Percentiles rank a stretch among this genome's conserved stretches.
Evolutionary conservation across 1,140 invertebrate species (phyloP).

Genomic region (Drosophila parvula): DNA sequence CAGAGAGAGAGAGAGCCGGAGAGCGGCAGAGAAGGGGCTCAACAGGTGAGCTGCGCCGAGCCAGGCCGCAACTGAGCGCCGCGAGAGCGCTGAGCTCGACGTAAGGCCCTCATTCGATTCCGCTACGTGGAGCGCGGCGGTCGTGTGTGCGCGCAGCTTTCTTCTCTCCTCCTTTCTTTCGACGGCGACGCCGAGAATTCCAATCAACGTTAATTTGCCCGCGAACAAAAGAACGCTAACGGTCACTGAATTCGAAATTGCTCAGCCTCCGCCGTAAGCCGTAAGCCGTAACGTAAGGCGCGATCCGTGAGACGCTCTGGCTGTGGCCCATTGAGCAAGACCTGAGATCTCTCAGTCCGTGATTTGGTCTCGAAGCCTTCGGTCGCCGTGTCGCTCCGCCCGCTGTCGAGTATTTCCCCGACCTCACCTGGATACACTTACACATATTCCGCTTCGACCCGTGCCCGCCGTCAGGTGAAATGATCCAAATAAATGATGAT

Average conservation of each 20-base stretch:
- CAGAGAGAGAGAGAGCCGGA: conserved; percentile 21
- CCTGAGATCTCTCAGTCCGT: conserved; percentile 52
- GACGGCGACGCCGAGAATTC: conserved; percentile 2
- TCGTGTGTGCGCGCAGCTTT: conserved; percentile 50
- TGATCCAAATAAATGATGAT: conserved; percentile 21
- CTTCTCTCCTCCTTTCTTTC: conserved; percentile 29
- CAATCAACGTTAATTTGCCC: conserved; percentile 47
- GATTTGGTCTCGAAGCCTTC: conserved; percentile 63
- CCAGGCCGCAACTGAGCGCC: conserved; percentile 27
- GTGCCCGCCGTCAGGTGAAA: conserved; percentile 18
- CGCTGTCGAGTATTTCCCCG: not conserved
- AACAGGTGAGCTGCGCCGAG: conserved; percentile 31
- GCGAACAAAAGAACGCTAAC: conserved; percentile 35
- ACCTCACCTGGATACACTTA: not conserved
- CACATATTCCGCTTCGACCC: not conserved
- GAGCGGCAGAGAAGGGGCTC: not conserved
- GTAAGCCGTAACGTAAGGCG: conserved; percentile 1
- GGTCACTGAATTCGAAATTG: conserved; percentile 36
- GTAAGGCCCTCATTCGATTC: conserved; percentile 44
- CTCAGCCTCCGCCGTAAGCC: conserved; percentile 16
- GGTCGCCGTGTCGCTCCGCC: conserved; percentile 42
- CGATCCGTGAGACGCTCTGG: too few relatives aligned
- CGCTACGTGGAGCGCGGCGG: conserved; percentile 44
- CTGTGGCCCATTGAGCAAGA: not conserved
- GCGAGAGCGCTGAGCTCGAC: conserved; percentile 28